A percentile compares a stretch with the other conserved stretches of the same genome.
Evolutionary conservation across 2,888 invertebrate species (phyloP).

Genomic region (Zaprionus obscuricornis): DNA sequence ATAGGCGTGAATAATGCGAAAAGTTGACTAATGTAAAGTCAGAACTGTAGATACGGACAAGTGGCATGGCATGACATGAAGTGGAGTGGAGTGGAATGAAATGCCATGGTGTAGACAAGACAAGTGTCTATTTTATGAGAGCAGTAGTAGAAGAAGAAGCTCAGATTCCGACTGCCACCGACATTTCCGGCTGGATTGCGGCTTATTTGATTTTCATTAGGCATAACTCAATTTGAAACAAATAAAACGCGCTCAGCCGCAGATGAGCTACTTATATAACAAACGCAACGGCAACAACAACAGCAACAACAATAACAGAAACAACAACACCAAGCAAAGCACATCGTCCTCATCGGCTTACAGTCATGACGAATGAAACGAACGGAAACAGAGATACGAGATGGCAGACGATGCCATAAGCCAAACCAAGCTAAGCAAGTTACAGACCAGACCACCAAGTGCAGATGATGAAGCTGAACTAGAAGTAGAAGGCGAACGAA

Average conservation of each 20-base stretch:
- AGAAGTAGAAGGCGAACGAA: constrained; percentile 52
- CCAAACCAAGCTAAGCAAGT: constrained; percentile 51
- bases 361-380: constrained; percentile 59
- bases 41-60: constrained; percentile 18
- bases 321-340: constrained; percentile 1
- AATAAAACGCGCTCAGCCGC: constrained; percentile 74
- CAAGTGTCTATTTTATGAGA: constrained; percentile 4
- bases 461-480: constrained; percentile 74
- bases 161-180: constrained; percentile 24
- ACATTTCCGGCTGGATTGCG: constrained; percentile 73
- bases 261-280: constrained; percentile 73
- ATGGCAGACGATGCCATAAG: constrained; percentile 26
- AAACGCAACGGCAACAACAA: constrained; percentile 38
- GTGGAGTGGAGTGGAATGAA: not conserved
- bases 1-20: constrained; percentile 46
- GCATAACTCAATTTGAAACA: constrained; percentile 80
- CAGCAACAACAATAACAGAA: constrained; percentile 18
- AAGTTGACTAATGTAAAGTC: constrained; percentile 35
- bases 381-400: constrained; percentile 56
- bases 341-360: constrained; percentile 36
- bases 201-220: constrained; percentile 81
- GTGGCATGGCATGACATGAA: constrained; percentile 17
- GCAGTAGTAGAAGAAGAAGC: not conserved
- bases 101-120: constrained; percentile 23
- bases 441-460: constrained; percentile 56